A percentile compares a stretch with the other conserved stretches of the same genome.
Evolutionary conservation across 2,888 invertebrate genomes (phyloP).

Genomic region (Cremastinae sp.): DNA sequence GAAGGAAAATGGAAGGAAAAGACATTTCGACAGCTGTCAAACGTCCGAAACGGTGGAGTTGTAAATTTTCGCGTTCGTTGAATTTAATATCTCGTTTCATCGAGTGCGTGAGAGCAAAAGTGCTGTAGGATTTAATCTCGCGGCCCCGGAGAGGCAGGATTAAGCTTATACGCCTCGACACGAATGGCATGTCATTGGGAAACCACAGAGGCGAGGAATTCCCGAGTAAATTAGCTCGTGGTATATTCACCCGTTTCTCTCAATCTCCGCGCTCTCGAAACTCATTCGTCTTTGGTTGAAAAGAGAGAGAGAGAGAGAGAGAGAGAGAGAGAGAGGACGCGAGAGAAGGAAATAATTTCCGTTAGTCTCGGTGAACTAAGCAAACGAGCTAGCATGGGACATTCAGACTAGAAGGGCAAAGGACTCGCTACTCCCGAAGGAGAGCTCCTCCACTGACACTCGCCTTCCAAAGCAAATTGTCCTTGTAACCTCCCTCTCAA

Average conservation of each 20-base stretch:
- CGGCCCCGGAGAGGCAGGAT: constrained; percentile 19
- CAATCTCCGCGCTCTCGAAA: constrained; percentile 46
- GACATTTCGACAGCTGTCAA: too few species aligned
- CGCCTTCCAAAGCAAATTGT: not conserved
- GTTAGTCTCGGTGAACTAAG: constrained; percentile 23
- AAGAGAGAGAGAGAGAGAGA: constrained; percentile 11
- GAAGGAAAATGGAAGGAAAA: too few species aligned
- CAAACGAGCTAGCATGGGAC: constrained; percentile 34
- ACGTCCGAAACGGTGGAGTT: too few species aligned
- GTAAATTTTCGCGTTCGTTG: not conserved
- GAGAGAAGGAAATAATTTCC: constrained; percentile 26
- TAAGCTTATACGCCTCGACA: constrained; percentile 61
- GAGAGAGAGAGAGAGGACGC: constrained; percentile 9
- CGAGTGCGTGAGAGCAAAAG: constrained; percentile 5
- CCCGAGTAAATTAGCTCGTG: constrained; percentile 54
- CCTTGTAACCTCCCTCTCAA: constrained; percentile 2
- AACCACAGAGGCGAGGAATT: constrained; percentile 65
- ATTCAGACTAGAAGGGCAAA: constrained; percentile 47
- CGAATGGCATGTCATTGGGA: constrained; percentile 73
- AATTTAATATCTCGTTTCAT: constrained; percentile 18
- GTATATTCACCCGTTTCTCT: constrained; percentile 47
- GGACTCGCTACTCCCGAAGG: constrained; percentile 26
- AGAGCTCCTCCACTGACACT: not conserved
- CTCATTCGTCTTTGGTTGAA: constrained; percentile 48
- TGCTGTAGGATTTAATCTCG: constrained; percentile 32